Evolutionary conservation across 2,113 vertebrate genomes (phyloP), one percentile per base, ranked within the genome.

Genomic region (Poecile atricapillus): DNA sequence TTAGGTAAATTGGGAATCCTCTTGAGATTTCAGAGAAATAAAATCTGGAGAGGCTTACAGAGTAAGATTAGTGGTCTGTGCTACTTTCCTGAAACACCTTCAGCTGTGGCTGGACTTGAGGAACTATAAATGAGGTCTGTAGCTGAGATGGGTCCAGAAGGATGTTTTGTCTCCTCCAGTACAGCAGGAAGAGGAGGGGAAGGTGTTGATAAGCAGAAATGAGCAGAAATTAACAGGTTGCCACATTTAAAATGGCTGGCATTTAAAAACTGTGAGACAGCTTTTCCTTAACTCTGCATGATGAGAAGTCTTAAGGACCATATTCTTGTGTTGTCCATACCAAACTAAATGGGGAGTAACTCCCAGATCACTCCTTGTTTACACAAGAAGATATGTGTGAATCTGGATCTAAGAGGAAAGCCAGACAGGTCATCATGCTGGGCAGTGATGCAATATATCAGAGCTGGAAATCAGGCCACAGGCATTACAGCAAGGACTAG

Each of bases 151-250:
- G 33, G 49, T 90, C 50, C 73, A 92, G 55, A 63, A 88, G 39
- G 52, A 79, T 44, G 35, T 84, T 83, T 82, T 41, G 44, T 41
- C 71, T 94, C 28, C 30, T 93, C 41, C 13, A 19, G 58, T 81
- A 46, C 30, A 64, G 46, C 0, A 0, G 30, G 43, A 82, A 77
- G 58, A 93, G 64, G 10, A 74, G 50, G 89, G 35, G 77, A 89
- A 94, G 58, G 63, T 74, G 80, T 78, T 90, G 83, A 90, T 79
- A 77, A 94, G 84, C 43, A 96, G 64, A 93, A 95, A 83, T n/a
- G 15, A 93, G 43, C 53, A 88, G 64, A 87, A 90, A 86, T 70
- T 1, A 47, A 89, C 87, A 76, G 21, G 18, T 37, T 92, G 52
- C 12, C 33, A 21, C 59, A 80, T 35, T 83, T 96, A 30, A 47